phyloP scores from a whole-genome alignment of 2,888 invertebrate genomes.

The Phengaris alcon region DNA sequence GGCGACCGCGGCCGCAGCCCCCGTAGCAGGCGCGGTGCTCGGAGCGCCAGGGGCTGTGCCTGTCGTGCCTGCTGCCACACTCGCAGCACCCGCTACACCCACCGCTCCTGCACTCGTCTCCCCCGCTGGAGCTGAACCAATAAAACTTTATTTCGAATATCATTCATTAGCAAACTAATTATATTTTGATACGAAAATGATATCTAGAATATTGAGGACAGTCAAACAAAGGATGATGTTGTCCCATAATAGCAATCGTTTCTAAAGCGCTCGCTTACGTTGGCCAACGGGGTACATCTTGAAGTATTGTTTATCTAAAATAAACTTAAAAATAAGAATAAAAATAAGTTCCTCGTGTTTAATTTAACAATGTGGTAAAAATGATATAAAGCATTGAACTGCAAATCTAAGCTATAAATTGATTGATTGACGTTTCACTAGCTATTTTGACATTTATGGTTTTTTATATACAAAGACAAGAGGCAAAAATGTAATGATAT shows the following conservation, averaged over 20 bases:
- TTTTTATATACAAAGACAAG: neutral
- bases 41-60: slow-evolving; percentile 68
- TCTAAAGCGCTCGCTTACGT: slow-evolving; percentile 55
- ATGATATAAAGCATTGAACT: slow-evolving; percentile 50
- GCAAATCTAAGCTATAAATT: slow-evolving; percentile 46
- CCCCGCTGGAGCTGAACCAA: slow-evolving; percentile 70
- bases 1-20: slow-evolving; percentile 65
- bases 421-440: slow-evolving; percentile 44
- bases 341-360: slow-evolving; percentile 50
- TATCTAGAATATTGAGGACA: slow-evolving; percentile 61
- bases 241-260: slow-evolving; percentile 41
- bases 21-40: slow-evolving; percentile 71
- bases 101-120: slow-evolving; percentile 72
- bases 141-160: slow-evolving; percentile 27
- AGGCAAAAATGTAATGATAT: neutral
- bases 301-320: slow-evolving; percentile 52
- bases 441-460: slow-evolving; percentile 45
- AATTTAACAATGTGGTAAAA: slow-evolving; percentile 57
- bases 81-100: slow-evolving; percentile 73
- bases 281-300: slow-evolving; percentile 76
- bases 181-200: slow-evolving; percentile 34
- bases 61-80: slow-evolving; percentile 80
- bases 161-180: slow-evolving; percentile 28
- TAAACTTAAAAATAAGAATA: slow-evolving; percentile 56
- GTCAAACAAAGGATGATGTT: slow-evolving; percentile 69